phyloP scores from a whole-genome alignment of 2,888 invertebrate genomes.

The Heliconius aoede region DNA sequence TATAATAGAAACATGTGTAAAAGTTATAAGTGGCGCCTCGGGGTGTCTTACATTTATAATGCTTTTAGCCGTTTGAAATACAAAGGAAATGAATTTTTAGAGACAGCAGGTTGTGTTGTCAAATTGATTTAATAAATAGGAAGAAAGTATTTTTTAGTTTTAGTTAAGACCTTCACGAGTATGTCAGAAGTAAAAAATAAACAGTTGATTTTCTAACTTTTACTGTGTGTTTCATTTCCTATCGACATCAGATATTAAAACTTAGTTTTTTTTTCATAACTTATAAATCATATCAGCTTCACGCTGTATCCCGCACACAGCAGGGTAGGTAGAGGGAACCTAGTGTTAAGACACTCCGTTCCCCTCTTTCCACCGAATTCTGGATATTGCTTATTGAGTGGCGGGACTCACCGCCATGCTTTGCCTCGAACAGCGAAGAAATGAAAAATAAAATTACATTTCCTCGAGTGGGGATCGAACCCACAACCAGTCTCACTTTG shows the following conservation, averaged over 20 bases:
- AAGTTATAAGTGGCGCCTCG: slow-evolving; percentile 70
- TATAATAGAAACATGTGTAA: slow-evolving; percentile 70
- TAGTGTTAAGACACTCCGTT: no score
- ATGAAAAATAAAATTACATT: no score
- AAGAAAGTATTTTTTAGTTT: neutral
- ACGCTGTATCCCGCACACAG: no score
- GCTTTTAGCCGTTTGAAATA: slow-evolving; percentile 17
- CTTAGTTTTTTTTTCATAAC: neutral
- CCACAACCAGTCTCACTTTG: no score
- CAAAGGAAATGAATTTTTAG: slow-evolving; percentile 10
- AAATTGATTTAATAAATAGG: neutral
- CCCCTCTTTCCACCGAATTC: no score
- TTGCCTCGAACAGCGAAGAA: no score
- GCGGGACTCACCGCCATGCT: no score
- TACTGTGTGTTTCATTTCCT: neutral
- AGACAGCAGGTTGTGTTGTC: neutral
- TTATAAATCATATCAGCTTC: neutral
- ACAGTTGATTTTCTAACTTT: neutral
- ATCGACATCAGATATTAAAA: neutral
- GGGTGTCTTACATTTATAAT: slow-evolving; percentile 53
- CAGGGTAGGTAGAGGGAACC: no score
- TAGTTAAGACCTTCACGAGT: neutral
- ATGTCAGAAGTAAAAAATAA: neutral
- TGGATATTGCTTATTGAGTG: no score
- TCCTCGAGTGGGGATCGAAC: no score